Percentiles rank a stretch among this genome's conserved stretches.
Evolutionary conservation across 2,888 invertebrate genomes (phyloP).

Genomic region (Drepana falcataria): DNA sequence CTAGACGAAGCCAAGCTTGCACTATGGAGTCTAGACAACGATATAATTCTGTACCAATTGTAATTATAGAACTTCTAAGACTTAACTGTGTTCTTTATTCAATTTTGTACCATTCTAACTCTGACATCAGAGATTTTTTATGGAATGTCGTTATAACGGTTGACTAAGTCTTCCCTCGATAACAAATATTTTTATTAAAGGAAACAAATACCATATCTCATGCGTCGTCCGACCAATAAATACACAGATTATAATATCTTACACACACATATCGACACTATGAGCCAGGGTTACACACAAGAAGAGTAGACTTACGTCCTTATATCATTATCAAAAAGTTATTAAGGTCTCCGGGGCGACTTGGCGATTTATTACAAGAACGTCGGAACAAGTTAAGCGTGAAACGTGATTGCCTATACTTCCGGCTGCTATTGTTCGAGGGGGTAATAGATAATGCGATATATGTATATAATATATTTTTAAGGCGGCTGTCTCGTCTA

Average conservation of each 20-base stretch:
- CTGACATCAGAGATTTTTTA: too few species aligned
- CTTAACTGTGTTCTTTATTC: too few species aligned
- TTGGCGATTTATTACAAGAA: slow-evolving; percentile 27
- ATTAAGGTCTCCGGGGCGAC: slow-evolving; percentile 32
- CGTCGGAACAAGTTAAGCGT: slow-evolving; percentile 2
- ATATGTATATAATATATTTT: too few species aligned
- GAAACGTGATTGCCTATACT: slow-evolving; percentile 3
- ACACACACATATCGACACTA: slow-evolving; percentile 39
- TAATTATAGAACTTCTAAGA: too few species aligned
- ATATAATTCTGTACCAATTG: too few species aligned
- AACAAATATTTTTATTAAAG: not conserved
- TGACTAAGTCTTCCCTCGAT: not conserved
- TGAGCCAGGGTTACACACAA: slow-evolving; percentile 39
- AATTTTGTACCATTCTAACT: too few species aligned
- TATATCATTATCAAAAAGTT: slow-evolving; percentile 54
- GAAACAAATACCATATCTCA: slow-evolving; percentile 1
- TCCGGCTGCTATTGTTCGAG: too few species aligned
- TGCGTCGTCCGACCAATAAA: slow-evolving; percentile 33
- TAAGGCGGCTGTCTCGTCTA: too few species aligned
- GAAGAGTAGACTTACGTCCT: slow-evolving; percentile 18
- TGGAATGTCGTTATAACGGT: too few species aligned
- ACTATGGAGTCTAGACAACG: too few species aligned
- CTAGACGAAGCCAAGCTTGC: too few species aligned
- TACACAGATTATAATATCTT: slow-evolving; percentile 36
- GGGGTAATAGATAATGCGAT: too few species aligned